Conservation (phyloP, 2,113 vertebrate genomes). For the Muntiacus reevesi region DNA sequence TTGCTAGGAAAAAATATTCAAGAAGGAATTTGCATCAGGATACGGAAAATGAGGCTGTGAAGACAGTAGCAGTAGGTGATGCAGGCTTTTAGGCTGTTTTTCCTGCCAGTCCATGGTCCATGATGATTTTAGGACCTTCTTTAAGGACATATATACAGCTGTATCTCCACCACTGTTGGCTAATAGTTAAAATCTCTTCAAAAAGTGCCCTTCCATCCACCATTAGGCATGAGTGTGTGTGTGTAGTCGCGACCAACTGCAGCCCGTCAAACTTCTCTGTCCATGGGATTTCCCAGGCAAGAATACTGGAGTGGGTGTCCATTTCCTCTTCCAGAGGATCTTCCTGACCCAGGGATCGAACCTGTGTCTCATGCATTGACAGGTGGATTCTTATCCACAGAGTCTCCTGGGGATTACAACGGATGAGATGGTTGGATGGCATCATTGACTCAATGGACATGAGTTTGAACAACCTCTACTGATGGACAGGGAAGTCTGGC, state of each 20-base stretch:
- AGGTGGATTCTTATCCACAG: background rate
- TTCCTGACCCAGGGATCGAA: background rate
- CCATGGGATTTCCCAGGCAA: background rate
- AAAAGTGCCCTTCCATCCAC: background rate
- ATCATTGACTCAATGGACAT: background rate
- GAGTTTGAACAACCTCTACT: background rate
- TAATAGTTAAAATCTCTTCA: background rate
- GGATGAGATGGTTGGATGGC: background rate
- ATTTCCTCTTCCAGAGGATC: background rate
- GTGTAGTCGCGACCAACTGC: background rate
- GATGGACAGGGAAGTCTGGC: too few species aligned
- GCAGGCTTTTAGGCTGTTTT: background rate
- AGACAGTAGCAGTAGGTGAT: background rate
- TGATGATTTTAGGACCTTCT: background rate
- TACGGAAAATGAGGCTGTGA: background rate
- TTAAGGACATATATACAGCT: background rate
- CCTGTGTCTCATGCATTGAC: background rate
- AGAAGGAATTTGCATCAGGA: background rate
- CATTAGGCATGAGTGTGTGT: background rate
- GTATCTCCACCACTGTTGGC: background rate
- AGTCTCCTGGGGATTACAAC: background rate
- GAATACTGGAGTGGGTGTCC: background rate
- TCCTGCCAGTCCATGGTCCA: background rate
- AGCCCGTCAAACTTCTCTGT: background rate
- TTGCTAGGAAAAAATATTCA: constrained; percentile 10